These are phyloP conservation scores for Dicaeum eximium DNA, from an alignment of 2,113 vertebrate genomes.

Conservation along the genomic window DNA sequence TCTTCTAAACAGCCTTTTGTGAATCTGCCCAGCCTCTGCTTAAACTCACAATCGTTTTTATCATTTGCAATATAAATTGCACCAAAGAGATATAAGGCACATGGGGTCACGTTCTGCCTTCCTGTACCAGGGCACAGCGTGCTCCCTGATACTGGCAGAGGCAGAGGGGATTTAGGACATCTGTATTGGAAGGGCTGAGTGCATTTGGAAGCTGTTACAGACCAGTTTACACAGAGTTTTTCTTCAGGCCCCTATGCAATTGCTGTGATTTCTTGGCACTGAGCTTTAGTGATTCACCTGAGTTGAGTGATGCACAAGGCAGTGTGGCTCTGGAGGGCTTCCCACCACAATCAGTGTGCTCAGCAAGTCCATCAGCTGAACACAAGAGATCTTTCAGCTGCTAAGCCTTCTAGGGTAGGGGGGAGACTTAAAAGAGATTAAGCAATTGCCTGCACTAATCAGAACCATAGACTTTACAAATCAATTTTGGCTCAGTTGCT, in stretches of 20 bases:
- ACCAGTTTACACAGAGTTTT: neutral
- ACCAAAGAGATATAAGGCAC: neutral
- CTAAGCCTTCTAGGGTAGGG: slow-evolving; percentile 5
- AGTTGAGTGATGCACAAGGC: neutral
- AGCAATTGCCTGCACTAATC: neutral
- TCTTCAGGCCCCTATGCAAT: neutral
- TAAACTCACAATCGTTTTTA: neutral
- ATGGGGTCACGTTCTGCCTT: neutral
- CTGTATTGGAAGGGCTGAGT: neutral
- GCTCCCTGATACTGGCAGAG: neutral
- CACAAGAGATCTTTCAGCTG: neutral
- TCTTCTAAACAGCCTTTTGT: neutral
- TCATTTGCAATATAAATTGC: neutral
- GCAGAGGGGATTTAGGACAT: neutral
- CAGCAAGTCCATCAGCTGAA: neutral
- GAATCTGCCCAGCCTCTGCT: neutral
- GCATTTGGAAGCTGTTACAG: neutral
- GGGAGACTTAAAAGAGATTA: neutral
- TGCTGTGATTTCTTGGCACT: slow-evolving; percentile 19
- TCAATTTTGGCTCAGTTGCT: neutral
- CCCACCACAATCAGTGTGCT: neutral
- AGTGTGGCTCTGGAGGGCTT: neutral
- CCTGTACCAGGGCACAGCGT: neutral
- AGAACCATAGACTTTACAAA: neutral
- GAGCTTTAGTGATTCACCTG: slow-evolving; percentile 26